Evolutionary conservation across 2,797 vertebrate species (phyloP).

Genomic region (Danionella dracula): DNA sequence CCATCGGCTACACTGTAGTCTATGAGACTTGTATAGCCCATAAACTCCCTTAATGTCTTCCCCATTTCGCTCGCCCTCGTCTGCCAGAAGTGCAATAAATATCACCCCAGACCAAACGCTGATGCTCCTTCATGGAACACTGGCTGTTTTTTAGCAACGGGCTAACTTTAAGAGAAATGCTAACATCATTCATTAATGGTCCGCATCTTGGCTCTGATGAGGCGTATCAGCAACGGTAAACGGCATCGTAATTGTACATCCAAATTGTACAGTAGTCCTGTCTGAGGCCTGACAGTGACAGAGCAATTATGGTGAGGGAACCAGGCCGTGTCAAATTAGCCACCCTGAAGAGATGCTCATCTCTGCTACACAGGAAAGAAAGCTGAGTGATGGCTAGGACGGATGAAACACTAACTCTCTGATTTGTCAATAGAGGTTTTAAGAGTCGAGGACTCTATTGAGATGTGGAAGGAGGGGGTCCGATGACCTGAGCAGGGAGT

Average conservation of each 20-base stretch:
- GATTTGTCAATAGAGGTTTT: constrained; percentile 88
- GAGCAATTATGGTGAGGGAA: constrained; percentile 99
- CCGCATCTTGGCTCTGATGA: constrained; percentile 98
- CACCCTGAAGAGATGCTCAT: constrained; percentile 86
- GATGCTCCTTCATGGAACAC: constrained; percentile 99
- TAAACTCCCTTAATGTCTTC: constrained; percentile 37
- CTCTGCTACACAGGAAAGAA: constrained; percentile 83
- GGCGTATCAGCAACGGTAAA: constrained; percentile 94
- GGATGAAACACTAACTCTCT: constrained; percentile 78
- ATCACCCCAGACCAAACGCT: constrained; percentile 92
- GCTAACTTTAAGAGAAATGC: constrained; percentile 99
- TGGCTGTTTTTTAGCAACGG: constrained; percentile 99
- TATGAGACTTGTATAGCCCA: constrained; percentile 29
- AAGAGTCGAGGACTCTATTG: constrained; percentile 79
- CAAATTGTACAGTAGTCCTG: constrained; percentile 88
- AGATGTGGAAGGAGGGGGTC: constrained; percentile 64
- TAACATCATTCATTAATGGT: constrained; percentile 99
- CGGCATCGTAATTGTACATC: constrained; percentile 97
- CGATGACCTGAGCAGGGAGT: constrained; percentile 80
- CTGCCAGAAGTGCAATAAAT: constrained; percentile 94
- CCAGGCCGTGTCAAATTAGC: constrained; percentile 99
- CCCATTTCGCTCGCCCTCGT: constrained; percentile 64
- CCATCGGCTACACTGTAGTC: constrained; percentile 18
- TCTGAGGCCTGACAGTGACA: constrained; percentile 95
- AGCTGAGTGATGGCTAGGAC: constrained; percentile 92